Evolutionary conservation across 2,113 vertebrate species (phyloP).

Genomic region (Tragelaphus strepsiceros): DNA sequence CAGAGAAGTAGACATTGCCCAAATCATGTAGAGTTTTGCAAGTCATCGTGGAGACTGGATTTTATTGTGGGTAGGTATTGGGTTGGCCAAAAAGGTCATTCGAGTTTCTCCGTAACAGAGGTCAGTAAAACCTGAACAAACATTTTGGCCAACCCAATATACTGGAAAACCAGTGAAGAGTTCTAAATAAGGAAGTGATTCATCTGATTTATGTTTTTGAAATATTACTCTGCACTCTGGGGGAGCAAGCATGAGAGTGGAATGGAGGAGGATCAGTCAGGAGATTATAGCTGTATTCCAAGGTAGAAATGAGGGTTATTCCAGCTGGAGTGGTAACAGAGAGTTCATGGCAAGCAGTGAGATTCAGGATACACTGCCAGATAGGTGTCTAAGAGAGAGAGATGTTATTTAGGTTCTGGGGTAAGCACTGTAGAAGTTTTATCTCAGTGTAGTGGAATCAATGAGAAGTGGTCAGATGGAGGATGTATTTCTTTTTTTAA

Average conservation of each 20-base stretch:
- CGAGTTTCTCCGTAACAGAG: neutral
- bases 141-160: neutral
- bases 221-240: neutral
- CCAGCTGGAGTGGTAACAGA: neutral
- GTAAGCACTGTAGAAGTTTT: neutral
- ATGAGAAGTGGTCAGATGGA: neutral
- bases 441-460: neutral
- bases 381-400: neutral
- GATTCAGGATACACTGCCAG: neutral
- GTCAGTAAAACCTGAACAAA: neutral
- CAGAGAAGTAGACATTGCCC: neutral
- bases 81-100: neutral
- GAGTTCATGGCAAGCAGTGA: neutral
- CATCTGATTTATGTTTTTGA: constrained; percentile 14
- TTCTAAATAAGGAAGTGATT: constrained; percentile 6
- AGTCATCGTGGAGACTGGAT: neutral
- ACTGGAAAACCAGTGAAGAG: neutral
- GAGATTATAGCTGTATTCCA: neutral
- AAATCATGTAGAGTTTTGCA: neutral
- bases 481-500: neutral
- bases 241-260: neutral
- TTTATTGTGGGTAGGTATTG: neutral
- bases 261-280: neutral
- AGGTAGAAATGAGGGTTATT: neutral
- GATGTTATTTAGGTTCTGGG: neutral